phyloP scores from a whole-genome alignment of 2,113 vertebrate genomes.

The Pontoporia blainvillei region DNA sequence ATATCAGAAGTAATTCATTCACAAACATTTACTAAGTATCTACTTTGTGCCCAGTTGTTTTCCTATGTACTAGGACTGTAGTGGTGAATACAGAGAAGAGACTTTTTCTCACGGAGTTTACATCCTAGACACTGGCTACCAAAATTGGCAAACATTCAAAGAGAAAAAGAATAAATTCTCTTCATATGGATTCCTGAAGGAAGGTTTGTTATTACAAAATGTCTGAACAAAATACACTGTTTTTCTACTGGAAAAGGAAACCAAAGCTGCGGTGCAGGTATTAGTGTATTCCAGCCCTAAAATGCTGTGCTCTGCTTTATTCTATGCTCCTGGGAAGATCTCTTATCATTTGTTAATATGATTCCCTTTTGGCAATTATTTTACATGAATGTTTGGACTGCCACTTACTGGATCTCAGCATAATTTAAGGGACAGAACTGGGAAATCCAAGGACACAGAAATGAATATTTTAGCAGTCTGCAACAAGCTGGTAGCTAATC shows the following conservation, averaged over 20 bases:
- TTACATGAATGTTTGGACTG: not conserved
- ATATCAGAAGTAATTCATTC: not conserved
- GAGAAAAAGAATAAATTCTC: not conserved
- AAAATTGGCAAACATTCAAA: not conserved
- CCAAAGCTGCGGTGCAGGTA: not conserved
- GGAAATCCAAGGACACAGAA: conserved; percentile 37
- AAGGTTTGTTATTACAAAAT: not conserved
- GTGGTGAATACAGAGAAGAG: not conserved
- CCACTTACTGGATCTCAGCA: not conserved
- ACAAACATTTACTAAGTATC: not conserved
- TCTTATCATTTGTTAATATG: not conserved
- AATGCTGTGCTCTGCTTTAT: not conserved
- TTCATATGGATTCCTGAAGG: not conserved
- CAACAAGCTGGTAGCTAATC: conserved; percentile 22
- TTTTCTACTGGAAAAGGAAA: not conserved
- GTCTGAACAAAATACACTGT: not conserved
- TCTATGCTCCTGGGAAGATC: not conserved
- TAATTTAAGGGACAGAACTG: conserved; percentile 25
- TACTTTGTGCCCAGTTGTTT: not conserved
- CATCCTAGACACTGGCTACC: not conserved
- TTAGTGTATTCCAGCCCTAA: not conserved
- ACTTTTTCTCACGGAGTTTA: not conserved
- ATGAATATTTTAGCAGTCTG: conserved; percentile 22
- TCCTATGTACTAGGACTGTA: not conserved
- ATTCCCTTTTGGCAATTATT: conserved; percentile 2